These are phyloP conservation scores for Amphibalanus amphitrite DNA, from an alignment of 1,140 invertebrate species.

Conservation along the genomic window DNA sequence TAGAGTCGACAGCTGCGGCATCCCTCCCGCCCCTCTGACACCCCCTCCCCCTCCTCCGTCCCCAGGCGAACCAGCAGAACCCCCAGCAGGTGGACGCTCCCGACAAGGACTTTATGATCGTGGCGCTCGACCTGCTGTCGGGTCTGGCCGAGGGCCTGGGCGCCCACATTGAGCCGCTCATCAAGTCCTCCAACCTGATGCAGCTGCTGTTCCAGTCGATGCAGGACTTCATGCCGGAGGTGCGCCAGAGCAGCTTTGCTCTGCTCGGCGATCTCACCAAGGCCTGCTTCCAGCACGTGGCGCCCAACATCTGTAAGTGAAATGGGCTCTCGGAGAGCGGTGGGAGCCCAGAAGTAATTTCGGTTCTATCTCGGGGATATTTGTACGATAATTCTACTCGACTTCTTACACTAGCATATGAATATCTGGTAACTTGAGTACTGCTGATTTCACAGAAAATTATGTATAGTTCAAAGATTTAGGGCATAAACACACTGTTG, in stretches of 20 bases:
- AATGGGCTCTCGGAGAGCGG: no score
- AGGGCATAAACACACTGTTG: no score
- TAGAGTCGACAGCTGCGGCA: no score
- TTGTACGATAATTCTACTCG: no score
- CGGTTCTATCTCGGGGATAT: no score
- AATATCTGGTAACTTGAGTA: no score
- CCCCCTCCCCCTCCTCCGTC: slow-evolving; percentile 17
- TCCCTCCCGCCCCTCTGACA: no score
- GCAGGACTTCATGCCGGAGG: slow-evolving; percentile 96
- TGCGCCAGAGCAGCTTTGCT: slow-evolving; percentile 95
- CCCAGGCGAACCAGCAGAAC: slow-evolving; percentile 66
- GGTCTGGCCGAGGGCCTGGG: slow-evolving; percentile 88
- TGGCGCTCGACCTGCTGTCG: slow-evolving; percentile 86
- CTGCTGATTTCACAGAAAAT: no score
- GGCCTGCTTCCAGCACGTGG: slow-evolving; percentile 93
- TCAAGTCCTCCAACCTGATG: slow-evolving; percentile 84
- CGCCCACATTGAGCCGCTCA: slow-evolving; percentile 80
- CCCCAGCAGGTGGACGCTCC: slow-evolving; percentile 58
- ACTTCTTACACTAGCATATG: no score
- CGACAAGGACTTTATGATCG: slow-evolving; percentile 99
- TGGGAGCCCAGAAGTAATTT: no score
- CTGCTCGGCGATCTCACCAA: slow-evolving; percentile 94
- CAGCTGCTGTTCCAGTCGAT: slow-evolving; percentile 95
- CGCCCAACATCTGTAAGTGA: slow-evolving; percentile 67
- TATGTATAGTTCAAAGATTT: no score